Base-by-base conservation (phyloP, 2,888 invertebrate genomes). In the Tenthredo amoena region DNA sequence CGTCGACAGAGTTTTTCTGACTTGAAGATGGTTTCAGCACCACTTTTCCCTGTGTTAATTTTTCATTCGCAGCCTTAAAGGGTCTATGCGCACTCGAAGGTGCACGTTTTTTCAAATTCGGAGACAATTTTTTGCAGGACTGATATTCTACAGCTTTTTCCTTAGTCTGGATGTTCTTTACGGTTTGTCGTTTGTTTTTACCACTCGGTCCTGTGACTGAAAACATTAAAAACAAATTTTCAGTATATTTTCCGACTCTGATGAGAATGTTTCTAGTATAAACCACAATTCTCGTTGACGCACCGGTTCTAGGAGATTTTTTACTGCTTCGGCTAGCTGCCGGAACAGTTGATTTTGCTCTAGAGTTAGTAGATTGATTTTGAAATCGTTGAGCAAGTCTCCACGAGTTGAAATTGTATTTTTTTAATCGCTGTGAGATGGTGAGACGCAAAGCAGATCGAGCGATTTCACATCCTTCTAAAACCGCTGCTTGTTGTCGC, bases 351-450 rank as follows among this genome's bases (percentile, higher is more conserved):
- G 18, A 5, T 31, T 26, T 55, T 9, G 31, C 31, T 7, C 1
- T n/a, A 9, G 9, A 10, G 15, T 31, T 55, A n/a, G 18, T 50
- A 34, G 37, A 34, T 31, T 4, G n/a, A n/a, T 55, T 55, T 18
- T 31, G 55, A 7, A 34, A n/a, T 6, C 40, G 55, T 55, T 55
- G 37, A 4, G 55, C 77, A 18, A 77, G 34, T 10, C 55, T 77
- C 77, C 77, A 77, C 0, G 77, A 50, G 7, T 77, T n/a, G 31
- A 18, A 77, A 77, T 55, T 55, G 55, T 55, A 77, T 79, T 55
- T 87, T 84, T 84, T 12, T 62, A 90, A 86, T 77, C 90, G 86
- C 12, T 89, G 62, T 0, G 34, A 9, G 18, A 90, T 87, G 4
- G 89, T 62, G n/a, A 90, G 47, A 9, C 68, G 10, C 37, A 87